A percentile compares a stretch with the other conserved stretches of the same genome.
These are phyloP conservation scores for Canis aureus DNA, from an alignment of 2,113 vertebrate genomes.

Conservation along the genomic window DNA sequence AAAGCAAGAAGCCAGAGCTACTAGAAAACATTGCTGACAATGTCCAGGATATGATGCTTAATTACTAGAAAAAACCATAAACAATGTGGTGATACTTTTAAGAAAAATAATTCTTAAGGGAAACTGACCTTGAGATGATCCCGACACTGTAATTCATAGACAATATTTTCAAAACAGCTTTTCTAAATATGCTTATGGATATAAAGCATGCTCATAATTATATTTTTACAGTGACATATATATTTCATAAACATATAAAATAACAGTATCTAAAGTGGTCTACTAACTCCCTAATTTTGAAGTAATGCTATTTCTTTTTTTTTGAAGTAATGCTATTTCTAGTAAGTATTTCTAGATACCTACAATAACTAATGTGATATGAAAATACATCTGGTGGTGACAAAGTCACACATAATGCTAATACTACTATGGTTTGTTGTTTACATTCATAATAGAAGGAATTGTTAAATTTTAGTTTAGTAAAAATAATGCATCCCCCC, in stretches of 20 bases:
- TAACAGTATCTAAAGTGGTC: not conserved
- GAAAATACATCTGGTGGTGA: not conserved
- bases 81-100: not conserved
- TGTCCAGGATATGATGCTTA: not conserved
- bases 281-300: not conserved
- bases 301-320: not conserved
- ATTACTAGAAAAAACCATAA: not conserved
- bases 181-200: not conserved
- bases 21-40: not conserved
- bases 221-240: not conserved
- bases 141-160: not conserved
- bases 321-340: not conserved
- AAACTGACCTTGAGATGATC: not conserved
- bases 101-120: not conserved
- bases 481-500: not conserved
- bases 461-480: not conserved
- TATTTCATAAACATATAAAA: not conserved
- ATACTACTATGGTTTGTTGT: not conserved
- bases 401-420: not conserved
- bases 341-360: not conserved
- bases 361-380: not conserved
- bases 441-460: not conserved
- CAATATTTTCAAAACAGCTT: not conserved
- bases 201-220: not conserved
- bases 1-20: not conserved